Evolutionary conservation across 2,888 invertebrate species (phyloP).

Genomic region (Tetrapedia diversipes): DNA sequence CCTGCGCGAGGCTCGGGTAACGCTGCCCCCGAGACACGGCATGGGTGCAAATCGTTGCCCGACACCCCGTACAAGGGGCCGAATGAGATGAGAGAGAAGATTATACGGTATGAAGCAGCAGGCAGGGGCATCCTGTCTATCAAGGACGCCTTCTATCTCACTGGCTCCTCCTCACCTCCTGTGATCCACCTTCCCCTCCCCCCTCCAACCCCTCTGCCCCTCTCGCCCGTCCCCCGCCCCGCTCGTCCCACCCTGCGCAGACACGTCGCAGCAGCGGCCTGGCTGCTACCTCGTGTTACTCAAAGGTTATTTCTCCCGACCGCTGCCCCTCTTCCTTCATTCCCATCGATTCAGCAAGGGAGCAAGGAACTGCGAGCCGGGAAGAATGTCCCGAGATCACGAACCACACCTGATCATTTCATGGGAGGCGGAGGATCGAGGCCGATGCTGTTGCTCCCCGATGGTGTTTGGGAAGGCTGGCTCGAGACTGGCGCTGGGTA

Average conservation of each 20-base stretch:
- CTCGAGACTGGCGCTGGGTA: too few species aligned
- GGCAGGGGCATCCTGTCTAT: slow-evolving; percentile 79
- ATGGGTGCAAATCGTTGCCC: slow-evolving; percentile 74
- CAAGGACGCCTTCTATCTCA: slow-evolving; percentile 77
- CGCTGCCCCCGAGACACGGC: slow-evolving; percentile 61
- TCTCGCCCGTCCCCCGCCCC: slow-evolving; percentile 18
- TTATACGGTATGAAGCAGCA: slow-evolving; percentile 74
- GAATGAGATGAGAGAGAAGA: slow-evolving; percentile 77
- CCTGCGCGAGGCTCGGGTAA: slow-evolving; percentile 41
- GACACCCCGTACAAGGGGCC: slow-evolving; percentile 73
- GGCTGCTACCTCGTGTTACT: slow-evolving; percentile 66
- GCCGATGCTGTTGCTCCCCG: background rate
- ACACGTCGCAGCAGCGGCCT: slow-evolving; percentile 65
- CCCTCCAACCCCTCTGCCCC: slow-evolving; percentile 22
- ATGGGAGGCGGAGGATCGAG: background rate
- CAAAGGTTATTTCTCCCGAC: slow-evolving; percentile 64
- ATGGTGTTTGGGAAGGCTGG: background rate
- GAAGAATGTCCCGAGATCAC: slow-evolving; percentile 49
- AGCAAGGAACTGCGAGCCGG: slow-evolving; percentile 42
- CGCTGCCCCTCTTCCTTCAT: slow-evolving; percentile 61
- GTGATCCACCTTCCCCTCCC: slow-evolving; percentile 66
- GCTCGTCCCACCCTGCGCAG: slow-evolving; percentile 52
- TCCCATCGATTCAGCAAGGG: slow-evolving; percentile 55
- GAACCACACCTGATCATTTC: slow-evolving; percentile 26
- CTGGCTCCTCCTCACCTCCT: slow-evolving; percentile 71